Conservation (phyloP, 2,888 invertebrate species). For the Rotaria sp. region DNA sequence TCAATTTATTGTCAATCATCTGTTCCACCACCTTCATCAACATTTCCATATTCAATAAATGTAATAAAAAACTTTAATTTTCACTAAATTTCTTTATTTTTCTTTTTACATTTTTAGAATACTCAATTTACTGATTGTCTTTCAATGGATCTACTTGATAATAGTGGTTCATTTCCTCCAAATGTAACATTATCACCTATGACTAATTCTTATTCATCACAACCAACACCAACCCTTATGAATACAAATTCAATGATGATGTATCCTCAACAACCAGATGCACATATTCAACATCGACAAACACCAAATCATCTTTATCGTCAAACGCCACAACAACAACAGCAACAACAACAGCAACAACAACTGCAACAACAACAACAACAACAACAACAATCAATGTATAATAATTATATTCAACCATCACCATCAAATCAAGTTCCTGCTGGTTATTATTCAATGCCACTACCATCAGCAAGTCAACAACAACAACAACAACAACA, state of each 20-base stretch:
- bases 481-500: background rate
- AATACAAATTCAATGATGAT: background rate
- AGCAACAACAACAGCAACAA: no score
- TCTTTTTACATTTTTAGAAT: background rate
- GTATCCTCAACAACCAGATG: background rate
- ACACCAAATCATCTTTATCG: background rate
- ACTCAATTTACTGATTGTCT: background rate
- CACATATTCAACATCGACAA: background rate
- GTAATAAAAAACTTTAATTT: background rate
- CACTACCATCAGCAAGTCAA: background rate
- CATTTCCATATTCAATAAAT: background rate
- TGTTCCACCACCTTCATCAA: background rate
- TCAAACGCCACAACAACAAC: background rate
- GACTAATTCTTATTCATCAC: background rate
- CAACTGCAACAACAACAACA: background rate
- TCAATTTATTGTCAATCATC: background rate
- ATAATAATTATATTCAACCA: background rate
- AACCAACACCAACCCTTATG: background rate
- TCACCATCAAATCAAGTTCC: background rate
- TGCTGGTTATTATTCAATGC: background rate
- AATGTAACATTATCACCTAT: background rate
- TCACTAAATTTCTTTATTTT: no score
- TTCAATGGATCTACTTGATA: background rate
- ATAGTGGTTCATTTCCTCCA: constrained; percentile 7
- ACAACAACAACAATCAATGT: background rate